These are phyloP conservation scores for Asteroscopus sphinx DNA, from an alignment of 2,888 invertebrate species.

Conservation along the genomic window DNA sequence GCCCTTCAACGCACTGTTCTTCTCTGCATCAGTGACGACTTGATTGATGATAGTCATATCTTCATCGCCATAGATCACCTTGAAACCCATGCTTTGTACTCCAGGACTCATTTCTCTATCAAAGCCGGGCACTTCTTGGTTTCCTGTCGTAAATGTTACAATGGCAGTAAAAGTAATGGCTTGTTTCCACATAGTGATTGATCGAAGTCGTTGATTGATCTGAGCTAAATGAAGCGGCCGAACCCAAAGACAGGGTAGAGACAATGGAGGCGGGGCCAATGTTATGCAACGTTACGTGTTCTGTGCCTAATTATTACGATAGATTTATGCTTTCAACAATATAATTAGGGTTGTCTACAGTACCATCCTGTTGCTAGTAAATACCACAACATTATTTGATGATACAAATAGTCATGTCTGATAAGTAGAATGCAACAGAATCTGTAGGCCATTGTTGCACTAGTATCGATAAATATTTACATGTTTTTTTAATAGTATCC, in stretches of 20 bases:
- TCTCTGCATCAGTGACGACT: constrained; percentile 73
- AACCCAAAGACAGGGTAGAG: constrained; percentile 40
- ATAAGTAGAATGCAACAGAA: too few relatives aligned
- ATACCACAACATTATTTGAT: too few relatives aligned
- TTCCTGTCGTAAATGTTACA: constrained; percentile 51
- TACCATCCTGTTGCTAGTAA: too few relatives aligned
- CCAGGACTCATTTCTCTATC: constrained; percentile 70
- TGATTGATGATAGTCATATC: constrained; percentile 76
- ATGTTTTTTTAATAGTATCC: too few relatives aligned
- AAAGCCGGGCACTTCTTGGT: constrained; percentile 65
- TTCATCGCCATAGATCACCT: constrained; percentile 78
- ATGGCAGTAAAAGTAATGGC: constrained; percentile 48
- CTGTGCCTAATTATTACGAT: constrained; percentile 67
- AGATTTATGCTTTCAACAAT: constrained; percentile 67
- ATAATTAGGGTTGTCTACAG: constrained; percentile 68
- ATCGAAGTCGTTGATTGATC: constrained; percentile 49
- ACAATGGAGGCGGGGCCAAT: constrained; percentile 49
- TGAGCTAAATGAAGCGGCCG: constrained; percentile 47
- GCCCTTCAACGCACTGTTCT: constrained; percentile 63
- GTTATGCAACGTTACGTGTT: constrained; percentile 75
- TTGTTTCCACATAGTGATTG: constrained; percentile 67
- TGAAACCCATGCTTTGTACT: constrained; percentile 71
- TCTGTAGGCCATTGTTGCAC: too few relatives aligned
- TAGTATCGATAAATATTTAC: too few relatives aligned
- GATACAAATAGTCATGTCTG: too few relatives aligned